Base-by-base conservation (phyloP, 2,113 vertebrate genomes). In the Semicossyphus pulcher region DNA sequence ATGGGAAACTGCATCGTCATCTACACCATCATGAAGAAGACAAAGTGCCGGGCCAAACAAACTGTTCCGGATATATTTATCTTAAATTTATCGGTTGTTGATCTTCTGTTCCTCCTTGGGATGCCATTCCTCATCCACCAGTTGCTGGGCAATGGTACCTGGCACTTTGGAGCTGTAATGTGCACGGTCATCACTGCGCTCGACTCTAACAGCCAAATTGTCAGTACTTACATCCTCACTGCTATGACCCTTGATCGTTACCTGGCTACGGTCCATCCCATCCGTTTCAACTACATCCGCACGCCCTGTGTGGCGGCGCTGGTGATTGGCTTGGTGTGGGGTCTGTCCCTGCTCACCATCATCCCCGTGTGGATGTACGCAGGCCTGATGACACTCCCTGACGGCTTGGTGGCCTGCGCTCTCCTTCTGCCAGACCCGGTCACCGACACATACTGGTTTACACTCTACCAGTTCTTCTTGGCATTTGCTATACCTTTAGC, bases 91-190 rank as follows among this genome's bases (percentile, higher is more conserved):
- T 95, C 95, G 18, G 87, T 96, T 0, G 95, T 94, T 29, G 95
- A 96, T 58, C 93, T 96, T 37, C 90, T 96, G 7, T 95, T 96
- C 72, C 93, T 96, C 28, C 76, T 96, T 1, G 95, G 95, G 25
- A 96, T 96, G 95, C 95, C 95, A 0, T 96, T 96, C 65, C 94
- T 96, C 36, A 95, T 96, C 89, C 95, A 96, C 71, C 95, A 96
- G 86, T 91, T 96, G 85, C 80, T 96, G 29, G 95, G 95, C 31
- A 93, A 96, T 0, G 95, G 95, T 11, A 93, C 93, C 0, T 96
- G 95, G 95, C 93, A 94, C 71, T 96, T 96, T 12, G 95, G 95
- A 9, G 93, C 93, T 1, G 29, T 89, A 0, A 88, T 96, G 54
- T 96, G 95, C 73, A 96, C 93, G 1, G 90, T 96, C 81, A 95